Evolutionary conservation across 2,888 invertebrate genomes (phyloP).

Genomic region (Papilio elwesi): DNA sequence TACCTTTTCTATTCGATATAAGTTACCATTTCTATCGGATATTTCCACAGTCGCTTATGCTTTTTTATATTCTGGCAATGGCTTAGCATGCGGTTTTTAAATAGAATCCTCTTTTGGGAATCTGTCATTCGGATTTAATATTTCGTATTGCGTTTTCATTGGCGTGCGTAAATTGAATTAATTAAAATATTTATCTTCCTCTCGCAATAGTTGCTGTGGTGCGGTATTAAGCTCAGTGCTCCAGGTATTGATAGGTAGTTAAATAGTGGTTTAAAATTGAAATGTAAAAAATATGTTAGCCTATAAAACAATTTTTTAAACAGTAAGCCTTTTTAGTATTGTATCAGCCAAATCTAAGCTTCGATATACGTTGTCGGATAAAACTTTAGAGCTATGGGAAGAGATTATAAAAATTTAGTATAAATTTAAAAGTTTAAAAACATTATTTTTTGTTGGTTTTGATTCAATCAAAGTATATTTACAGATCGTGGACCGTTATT

Average conservation of each 20-base stretch:
- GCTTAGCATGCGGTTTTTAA: slow-evolving; percentile 80
- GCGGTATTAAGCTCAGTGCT: slow-evolving; percentile 7
- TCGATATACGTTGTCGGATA: no score
- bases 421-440: no score
- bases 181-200: slow-evolving; percentile 59
- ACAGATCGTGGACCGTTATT: no score
- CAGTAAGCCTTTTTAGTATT: neutral
- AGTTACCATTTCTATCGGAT: slow-evolving; percentile 3
- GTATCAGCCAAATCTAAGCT: no score
- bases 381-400: no score
- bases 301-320: neutral
- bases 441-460: no score
- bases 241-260: neutral
- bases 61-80: slow-evolving; percentile 46
- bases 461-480: no score
- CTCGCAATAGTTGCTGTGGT: slow-evolving; percentile 21
- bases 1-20: slow-evolving; percentile 22
- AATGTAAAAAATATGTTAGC: neutral
- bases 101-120: slow-evolving; percentile 72
- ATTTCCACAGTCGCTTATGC: slow-evolving; percentile 44
- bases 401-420: no score
- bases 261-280: neutral
- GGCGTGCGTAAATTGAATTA: slow-evolving; percentile 50
- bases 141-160: slow-evolving; percentile 62
- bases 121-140: slow-evolving; percentile 75